These are phyloP conservation scores for Diarsia brunnea DNA, from an alignment of 2,888 invertebrate genomes.

Conservation along the genomic window DNA sequence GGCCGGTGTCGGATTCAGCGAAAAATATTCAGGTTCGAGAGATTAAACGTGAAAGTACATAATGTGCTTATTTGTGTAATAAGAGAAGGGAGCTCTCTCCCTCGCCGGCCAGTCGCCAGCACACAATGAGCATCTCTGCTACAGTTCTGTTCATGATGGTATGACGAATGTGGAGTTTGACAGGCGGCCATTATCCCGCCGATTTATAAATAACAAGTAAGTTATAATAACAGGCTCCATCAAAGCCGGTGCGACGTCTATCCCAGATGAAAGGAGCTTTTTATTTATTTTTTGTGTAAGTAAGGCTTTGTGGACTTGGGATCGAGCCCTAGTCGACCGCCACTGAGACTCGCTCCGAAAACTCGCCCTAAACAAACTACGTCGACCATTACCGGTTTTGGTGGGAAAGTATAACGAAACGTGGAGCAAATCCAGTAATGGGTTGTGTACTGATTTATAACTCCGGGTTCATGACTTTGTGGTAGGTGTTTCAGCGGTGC, in stretches of 20 bases:
- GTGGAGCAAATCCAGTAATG: slow-evolving; percentile 16
- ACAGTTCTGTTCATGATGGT: slow-evolving; percentile 34
- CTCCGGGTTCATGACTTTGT: background rate
- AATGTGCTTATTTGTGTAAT: slow-evolving; percentile 15
- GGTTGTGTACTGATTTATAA: background rate
- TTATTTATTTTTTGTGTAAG: slow-evolving; percentile 70
- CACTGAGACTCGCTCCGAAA: slow-evolving; percentile 15
- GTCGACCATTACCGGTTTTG: slow-evolving; percentile 27
- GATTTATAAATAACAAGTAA: slow-evolving; percentile 70
- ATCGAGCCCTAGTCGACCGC: slow-evolving; percentile 53
- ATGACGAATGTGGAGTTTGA: slow-evolving; percentile 51
- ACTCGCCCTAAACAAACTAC: background rate
- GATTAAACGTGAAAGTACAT: slow-evolving; percentile 40
- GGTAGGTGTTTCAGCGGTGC: slow-evolving; percentile 34
- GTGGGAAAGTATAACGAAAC: background rate
- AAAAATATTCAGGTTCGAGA: slow-evolving; percentile 35
- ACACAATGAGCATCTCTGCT: slow-evolving; percentile 30
- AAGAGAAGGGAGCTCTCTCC: slow-evolving; percentile 37
- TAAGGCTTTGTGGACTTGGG: slow-evolving; percentile 63
- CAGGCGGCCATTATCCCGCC: slow-evolving; percentile 54
- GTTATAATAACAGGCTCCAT: slow-evolving; percentile 71
- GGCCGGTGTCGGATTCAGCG: slow-evolving; percentile 3
- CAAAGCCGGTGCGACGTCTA: slow-evolving; percentile 73
- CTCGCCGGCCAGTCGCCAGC: background rate
- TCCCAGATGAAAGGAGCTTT: slow-evolving; percentile 75